These are phyloP conservation scores for Gobio occitaniae DNA, from an alignment of 2,797 vertebrate genomes.

Conservation along the genomic window DNA sequence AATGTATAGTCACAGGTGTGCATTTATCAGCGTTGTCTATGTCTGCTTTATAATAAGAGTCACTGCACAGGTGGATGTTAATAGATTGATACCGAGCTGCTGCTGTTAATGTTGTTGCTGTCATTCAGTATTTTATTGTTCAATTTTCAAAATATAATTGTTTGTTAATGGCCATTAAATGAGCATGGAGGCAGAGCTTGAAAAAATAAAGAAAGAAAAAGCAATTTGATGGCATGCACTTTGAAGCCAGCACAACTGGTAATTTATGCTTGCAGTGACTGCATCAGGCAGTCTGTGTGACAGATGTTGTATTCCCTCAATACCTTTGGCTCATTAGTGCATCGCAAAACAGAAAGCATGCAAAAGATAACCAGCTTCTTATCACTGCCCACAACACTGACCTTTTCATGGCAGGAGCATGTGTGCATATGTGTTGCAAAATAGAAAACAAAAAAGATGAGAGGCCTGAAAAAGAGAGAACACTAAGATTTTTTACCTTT, in stretches of 20 bases:
- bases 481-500: background rate
- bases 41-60: constrained; percentile 2
- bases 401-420: constrained; percentile 45
- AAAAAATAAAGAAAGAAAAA: background rate
- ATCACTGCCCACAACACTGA: constrained; percentile 61
- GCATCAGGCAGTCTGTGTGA: constrained; percentile 62
- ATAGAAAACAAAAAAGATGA: background rate
- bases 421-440: constrained; percentile 11
- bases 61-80: constrained; percentile 59
- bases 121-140: constrained; percentile 35
- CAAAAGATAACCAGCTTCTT: constrained; percentile 52
- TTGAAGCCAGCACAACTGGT: constrained; percentile 30
- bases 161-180: background rate
- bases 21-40: background rate
- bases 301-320: constrained; percentile 65
- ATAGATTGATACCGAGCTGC: constrained; percentile 59
- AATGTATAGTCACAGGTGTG: background rate
- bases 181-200: background rate
- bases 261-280: constrained; percentile 60
- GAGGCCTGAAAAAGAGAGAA: background rate
- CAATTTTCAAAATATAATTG: constrained; percentile 5
- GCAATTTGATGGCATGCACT: background rate
- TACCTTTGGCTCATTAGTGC: constrained; percentile 53
- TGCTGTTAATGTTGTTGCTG: constrained; percentile 53
- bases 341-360: constrained; percentile 46